Conservation (phyloP, 2,113 vertebrate species). For the Prietella phreatophila region DNA sequence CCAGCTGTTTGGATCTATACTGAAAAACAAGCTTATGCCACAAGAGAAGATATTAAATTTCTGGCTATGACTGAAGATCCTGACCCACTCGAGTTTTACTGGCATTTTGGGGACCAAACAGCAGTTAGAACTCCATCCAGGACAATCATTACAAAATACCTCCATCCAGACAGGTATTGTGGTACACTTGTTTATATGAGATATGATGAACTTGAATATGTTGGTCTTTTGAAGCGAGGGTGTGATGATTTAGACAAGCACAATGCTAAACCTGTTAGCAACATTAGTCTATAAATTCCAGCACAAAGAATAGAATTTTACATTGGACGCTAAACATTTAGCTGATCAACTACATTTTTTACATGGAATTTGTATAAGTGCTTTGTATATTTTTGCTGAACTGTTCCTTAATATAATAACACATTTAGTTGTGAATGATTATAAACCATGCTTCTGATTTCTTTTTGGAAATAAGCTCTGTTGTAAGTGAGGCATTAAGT, state of each 20-base stretch:
- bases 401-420: neutral
- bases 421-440: neutral
- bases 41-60: conserved; percentile 69
- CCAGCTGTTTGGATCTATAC: conserved; percentile 69
- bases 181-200: neutral
- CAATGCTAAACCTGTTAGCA: neutral
- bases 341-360: neutral
- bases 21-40: conserved; percentile 68
- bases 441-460: neutral
- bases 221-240: neutral
- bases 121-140: conserved; percentile 64
- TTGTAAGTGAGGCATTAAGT: neutral
- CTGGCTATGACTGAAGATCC: conserved; percentile 61
- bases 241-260: neutral
- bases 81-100: conserved; percentile 66
- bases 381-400: neutral
- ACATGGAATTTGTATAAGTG: neutral
- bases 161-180: conserved; percentile 67
- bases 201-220: neutral
- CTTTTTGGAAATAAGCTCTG: neutral
- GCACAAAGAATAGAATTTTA: neutral
- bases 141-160: conserved; percentile 65
- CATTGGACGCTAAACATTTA: neutral
- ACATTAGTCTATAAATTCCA: neutral
- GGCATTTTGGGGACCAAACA: conserved; percentile 75